These are phyloP conservation scores for Hydractinia echinata DNA, from an alignment of 30 jellyfish, hydroid and myxozoan species.

Conservation along the genomic window DNA sequence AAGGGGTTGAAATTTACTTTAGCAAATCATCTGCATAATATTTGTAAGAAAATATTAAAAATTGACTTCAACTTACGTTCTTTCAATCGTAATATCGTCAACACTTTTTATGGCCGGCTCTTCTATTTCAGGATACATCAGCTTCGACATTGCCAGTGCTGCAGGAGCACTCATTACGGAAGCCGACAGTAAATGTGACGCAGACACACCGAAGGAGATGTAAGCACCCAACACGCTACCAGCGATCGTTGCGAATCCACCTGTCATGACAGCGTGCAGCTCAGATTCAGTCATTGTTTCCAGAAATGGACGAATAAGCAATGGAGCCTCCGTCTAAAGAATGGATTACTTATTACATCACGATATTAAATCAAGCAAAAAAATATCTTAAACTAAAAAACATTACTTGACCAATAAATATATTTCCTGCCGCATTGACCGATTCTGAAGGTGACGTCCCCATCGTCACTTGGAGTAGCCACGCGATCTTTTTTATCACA, in stretches of 20 bases:
- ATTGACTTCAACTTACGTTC: constrained; percentile 42
- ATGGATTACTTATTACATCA: neutral
- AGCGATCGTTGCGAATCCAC: constrained; percentile 97
- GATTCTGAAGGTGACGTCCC: constrained; percentile 98
- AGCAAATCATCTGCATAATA: no score
- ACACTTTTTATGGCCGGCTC: constrained; percentile 46
- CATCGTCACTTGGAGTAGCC: constrained; percentile 89
- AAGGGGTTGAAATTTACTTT: no score
- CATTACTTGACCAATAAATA: constrained; percentile 93
- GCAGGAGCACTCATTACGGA: constrained; percentile 99
- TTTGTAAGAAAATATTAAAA: no score
- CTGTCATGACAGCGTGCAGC: constrained; percentile 84
- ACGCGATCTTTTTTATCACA: constrained; percentile 81
- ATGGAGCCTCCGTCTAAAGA: constrained; percentile 84
- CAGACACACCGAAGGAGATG: constrained; percentile 66
- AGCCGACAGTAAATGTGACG: constrained; percentile 87
- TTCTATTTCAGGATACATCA: constrained; percentile 87
- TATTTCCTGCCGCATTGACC: constrained; percentile 95
- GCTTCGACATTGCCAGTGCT: constrained; percentile 81
- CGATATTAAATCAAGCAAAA: neutral
- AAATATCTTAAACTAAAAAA: neutral
- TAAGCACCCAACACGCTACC: constrained; percentile 92
- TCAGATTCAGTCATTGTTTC: constrained; percentile 80
- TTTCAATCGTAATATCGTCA: constrained; percentile 47
- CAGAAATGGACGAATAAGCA: constrained; percentile 79